Evolutionary conservation across 2,113 vertebrate genomes (phyloP), one percentile per base, ranked within the genome.

Genomic region (Otocyon megalotis): DNA sequence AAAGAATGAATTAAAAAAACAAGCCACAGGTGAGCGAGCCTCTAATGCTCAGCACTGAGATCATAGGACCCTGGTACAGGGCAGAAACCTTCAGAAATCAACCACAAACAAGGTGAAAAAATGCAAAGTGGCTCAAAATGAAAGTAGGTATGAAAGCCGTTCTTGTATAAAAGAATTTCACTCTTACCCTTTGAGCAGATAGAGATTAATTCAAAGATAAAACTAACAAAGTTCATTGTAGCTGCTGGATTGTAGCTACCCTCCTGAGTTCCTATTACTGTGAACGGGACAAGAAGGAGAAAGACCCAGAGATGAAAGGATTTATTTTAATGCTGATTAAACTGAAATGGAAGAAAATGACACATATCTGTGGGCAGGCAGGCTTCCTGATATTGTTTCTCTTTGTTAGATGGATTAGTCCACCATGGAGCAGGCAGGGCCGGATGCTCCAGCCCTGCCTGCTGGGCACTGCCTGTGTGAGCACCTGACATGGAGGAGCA

Each of bases 381-480:
- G 35, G 1, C 20, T 43, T 69, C 80, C 43, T 8, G 35, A 3
- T 14, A 5, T 0, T 12, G 32, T 81, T 65, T 11, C 30, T 26
- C 3, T 43, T 87, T 20, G 2, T 43, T 30, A 1, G 10, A 3
- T 0, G 13, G 37, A 80, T 24, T 43, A 53, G 32, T 17, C 13
- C 53, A 69, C 11, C n/a, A 22, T 0, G 28, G 20, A 4, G 16
- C 12, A 71, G 28, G 2, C 11, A 10, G 22, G 0, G 37, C 14
- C 35, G 10, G 16, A 22, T 3, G 8, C 16, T 35, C 16, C 79
- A 28, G 35, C 16, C 35, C 15, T 56, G 56, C 4, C 30, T 1
- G 1, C 7, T 11, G 10, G n/a, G 15, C 26, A 1, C 22, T 2
- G 0, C 30, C 22, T 28, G 6, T 1, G 0, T 62, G 22, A 43